phyloP scores from a whole-genome alignment of 92 coral and sea anemone species.

The Epizoanthus stellaris region DNA sequence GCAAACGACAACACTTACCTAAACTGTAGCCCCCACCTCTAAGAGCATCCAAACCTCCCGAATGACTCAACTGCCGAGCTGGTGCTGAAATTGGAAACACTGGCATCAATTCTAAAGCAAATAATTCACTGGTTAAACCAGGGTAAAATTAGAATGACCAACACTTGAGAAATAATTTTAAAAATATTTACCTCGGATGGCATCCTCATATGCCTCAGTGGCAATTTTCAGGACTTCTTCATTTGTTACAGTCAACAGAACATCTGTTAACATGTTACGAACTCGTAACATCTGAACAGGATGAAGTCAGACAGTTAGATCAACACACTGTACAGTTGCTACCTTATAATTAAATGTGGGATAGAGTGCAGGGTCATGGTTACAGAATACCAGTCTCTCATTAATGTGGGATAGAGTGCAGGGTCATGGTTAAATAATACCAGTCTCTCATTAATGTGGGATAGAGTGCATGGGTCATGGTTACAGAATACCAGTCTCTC shows the following conservation, averaged over 20 bases:
- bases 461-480: too few relatives aligned
- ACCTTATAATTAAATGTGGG: background rate
- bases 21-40: slow-evolving; percentile 72
- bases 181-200: slow-evolving; percentile 67
- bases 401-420: too few relatives aligned
- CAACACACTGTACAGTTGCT: background rate
- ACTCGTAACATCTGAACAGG: slow-evolving; percentile 80
- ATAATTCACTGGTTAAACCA: background rate
- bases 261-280: slow-evolving; percentile 94
- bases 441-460: too few relatives aligned
- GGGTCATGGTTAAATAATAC: too few relatives aligned
- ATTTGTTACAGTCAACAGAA: slow-evolving; percentile 90
- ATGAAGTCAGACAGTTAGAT: background rate
- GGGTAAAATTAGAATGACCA: background rate
- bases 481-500: too few relatives aligned
- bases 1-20: slow-evolving; percentile 50
- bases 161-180: background rate
- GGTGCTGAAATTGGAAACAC: slow-evolving; percentile 61
- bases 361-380: too few relatives aligned
- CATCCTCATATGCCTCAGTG: slow-evolving; percentile 81
- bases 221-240: slow-evolving; percentile 89
- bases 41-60: slow-evolving; percentile 78
- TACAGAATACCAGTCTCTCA: too few relatives aligned
- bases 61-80: slow-evolving; percentile 70
- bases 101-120: background rate